These are phyloP conservation scores for Apis dorsata DNA, from an alignment of 1,140 invertebrate species.

Conservation along the genomic window DNA sequence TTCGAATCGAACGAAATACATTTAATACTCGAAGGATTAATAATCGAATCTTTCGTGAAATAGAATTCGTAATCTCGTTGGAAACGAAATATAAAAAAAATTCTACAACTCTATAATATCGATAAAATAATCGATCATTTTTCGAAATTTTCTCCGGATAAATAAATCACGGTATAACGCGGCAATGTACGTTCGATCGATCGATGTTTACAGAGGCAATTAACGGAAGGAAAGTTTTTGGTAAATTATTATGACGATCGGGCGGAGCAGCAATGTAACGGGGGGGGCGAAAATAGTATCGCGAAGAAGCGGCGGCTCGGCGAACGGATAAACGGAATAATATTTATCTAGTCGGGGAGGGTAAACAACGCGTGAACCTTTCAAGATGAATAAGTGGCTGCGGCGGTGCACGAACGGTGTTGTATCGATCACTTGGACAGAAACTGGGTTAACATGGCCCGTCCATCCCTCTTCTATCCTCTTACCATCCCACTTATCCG, in stretches of 20 bases:
- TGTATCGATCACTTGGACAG: constrained; percentile 70
- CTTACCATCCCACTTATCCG: constrained; percentile 58
- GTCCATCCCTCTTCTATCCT: constrained; percentile 59
- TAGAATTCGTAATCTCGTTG: too few relatives aligned
- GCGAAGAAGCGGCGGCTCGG: neutral
- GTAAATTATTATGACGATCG: neutral
- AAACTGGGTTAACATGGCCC: constrained; percentile 71
- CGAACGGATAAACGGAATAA: constrained; percentile 13
- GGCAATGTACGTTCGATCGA: too few relatives aligned
- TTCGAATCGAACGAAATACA: too few relatives aligned
- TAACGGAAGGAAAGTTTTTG: neutral
- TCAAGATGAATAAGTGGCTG: constrained; percentile 68
- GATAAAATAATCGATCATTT: too few relatives aligned
- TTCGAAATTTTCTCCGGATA: too few relatives aligned
- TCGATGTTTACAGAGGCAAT: neutral
- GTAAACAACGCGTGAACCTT: constrained; percentile 49
- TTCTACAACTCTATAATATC: too few relatives aligned
- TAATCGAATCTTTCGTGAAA: too few relatives aligned
- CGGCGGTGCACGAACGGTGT: constrained; percentile 63
- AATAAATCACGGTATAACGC: too few relatives aligned
- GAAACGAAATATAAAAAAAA: too few relatives aligned
- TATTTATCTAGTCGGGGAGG: constrained; percentile 42
- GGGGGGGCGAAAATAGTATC: constrained; percentile 8
- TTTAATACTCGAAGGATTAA: too few relatives aligned
- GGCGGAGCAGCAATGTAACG: neutral